phyloP scores from a whole-genome alignment of 1,140 invertebrate species.

The Rhizoglyphus robini region DNA sequence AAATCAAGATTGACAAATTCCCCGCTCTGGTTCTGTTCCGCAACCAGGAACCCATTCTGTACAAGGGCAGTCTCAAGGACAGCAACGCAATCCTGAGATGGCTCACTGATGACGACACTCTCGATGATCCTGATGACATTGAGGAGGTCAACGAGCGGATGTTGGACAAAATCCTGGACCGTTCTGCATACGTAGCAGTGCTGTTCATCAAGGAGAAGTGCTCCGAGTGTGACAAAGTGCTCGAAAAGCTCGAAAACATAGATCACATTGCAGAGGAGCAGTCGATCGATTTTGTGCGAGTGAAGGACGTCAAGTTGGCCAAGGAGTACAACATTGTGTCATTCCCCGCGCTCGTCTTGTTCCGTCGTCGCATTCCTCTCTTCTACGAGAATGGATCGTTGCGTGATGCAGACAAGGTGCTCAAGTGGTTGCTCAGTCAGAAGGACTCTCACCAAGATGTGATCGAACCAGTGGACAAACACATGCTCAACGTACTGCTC shows the following conservation, averaged over 20 bases:
- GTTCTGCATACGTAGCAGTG: slow-evolving; percentile 74
- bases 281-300: slow-evolving; percentile 83
- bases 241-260: slow-evolving; percentile 80
- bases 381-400: slow-evolving; percentile 68
- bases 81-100: slow-evolving; percentile 74
- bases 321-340: slow-evolving; percentile 73
- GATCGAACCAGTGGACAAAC: slow-evolving; percentile 78
- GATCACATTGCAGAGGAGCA: slow-evolving; percentile 84
- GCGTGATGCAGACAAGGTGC: slow-evolving; percentile 73
- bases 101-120: slow-evolving; percentile 77
- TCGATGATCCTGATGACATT: slow-evolving; percentile 80
- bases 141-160: slow-evolving; percentile 82
- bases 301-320: slow-evolving; percentile 71
- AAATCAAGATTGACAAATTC: slow-evolving; percentile 53
- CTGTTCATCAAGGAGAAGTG: slow-evolving; percentile 89
- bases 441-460: slow-evolving; percentile 67
- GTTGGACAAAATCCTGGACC: slow-evolving; percentile 74
- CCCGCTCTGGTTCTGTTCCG: slow-evolving; percentile 76
- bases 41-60: slow-evolving; percentile 55
- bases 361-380: slow-evolving; percentile 73
- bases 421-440: slow-evolving; percentile 74
- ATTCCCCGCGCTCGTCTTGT: slow-evolving; percentile 63
- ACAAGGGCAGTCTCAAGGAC: slow-evolving; percentile 63
- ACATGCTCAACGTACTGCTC: slow-evolving; percentile 72
- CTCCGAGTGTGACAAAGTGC: slow-evolving; percentile 72